Base-by-base conservation (phyloP, 2,888 invertebrate genomes). In the Galerucella calmariensis region DNA sequence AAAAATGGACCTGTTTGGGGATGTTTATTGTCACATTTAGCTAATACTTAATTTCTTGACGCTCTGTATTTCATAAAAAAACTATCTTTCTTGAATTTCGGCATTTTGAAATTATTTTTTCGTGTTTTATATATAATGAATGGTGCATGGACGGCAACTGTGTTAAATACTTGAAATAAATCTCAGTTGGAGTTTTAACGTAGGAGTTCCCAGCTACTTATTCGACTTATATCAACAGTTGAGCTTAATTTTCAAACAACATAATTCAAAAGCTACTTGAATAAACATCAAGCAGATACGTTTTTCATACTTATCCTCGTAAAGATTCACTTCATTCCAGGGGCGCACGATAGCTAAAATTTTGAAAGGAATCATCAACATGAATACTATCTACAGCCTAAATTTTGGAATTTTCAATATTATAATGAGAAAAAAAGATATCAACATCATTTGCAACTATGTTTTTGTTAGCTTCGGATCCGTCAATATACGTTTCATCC, bases 211-310 rank as follows among this genome's bases (percentile, higher is more conserved):
- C 27, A 62, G 65, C 68, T 69, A 63, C 63, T 73, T 51, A 44
- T 73, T 53, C 56, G 56, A 65, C 56, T 53, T 12, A 63, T 62
- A 73, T 73, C 68, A 73, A 73, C 73, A 68, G 73, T 69, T 48
- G 58, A 73, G 73, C 56, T 56, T 73, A 68, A 73, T 73, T 73
- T 69, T 68, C 68, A 73, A 73, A 68, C 68, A 69, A 73, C 73
- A 73, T 62, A 59, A 63, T 65, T 73, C 63, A 68, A 73, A 68
- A 63, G 51, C 35, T 68, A 67, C 69, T 73, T 63, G 58, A 69
- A 69, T 73, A 73, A 69, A 68, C 73, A 73, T 61, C 27, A 44
- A 41, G 68, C 35, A 44, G 35, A 67, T 68, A 24, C 41, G 48
- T 63, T 69, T 73, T 58, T 35, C 35, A 46, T 20, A 27, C 62